Percentiles rank a stretch among this genome's conserved stretches.
Conservation (phyloP, 64 coral and sea anemone species). For the Acropora yongei region DNA sequence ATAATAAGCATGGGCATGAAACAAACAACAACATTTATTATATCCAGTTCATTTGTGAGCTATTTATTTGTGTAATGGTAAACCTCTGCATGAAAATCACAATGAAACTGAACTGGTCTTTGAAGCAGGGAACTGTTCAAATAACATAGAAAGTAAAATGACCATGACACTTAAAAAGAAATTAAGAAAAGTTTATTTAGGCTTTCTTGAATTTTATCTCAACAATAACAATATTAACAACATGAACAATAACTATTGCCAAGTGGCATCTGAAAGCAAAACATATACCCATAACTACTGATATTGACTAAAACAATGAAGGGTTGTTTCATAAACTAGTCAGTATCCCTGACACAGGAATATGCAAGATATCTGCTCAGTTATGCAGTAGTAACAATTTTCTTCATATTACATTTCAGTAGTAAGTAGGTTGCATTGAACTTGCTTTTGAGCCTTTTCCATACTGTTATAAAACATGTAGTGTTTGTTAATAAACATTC, state of each 20-base stretch:
- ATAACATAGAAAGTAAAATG: no score
- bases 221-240: neutral
- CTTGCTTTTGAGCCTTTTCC: conserved; percentile 20
- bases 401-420: conserved; percentile 8
- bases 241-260: conserved; percentile 24
- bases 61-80: neutral
- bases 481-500: conserved; percentile 19
- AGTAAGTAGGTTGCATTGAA: conserved; percentile 18
- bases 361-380: neutral
- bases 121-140: no score
- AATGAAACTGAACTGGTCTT: no score
- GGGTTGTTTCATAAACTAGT: conserved; percentile 11
- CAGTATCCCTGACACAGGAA: conserved; percentile 12
- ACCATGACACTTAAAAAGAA: conserved; percentile 9
- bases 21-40: conserved; percentile 22
- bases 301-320: conserved; percentile 19
- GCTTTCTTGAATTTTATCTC: no score
- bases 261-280: conserved; percentile 21
- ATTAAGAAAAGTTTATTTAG: conserved; percentile 3
- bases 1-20: conserved; percentile 20
- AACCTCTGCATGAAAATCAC: no score
- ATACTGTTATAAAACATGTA: conserved; percentile 17
- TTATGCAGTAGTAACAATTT: conserved; percentile 20
- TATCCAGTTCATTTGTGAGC: conserved; percentile 23
- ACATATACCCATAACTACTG: conserved; percentile 9